Conservation (phyloP, 2,113 vertebrate species). For the Felis catus region DNA sequence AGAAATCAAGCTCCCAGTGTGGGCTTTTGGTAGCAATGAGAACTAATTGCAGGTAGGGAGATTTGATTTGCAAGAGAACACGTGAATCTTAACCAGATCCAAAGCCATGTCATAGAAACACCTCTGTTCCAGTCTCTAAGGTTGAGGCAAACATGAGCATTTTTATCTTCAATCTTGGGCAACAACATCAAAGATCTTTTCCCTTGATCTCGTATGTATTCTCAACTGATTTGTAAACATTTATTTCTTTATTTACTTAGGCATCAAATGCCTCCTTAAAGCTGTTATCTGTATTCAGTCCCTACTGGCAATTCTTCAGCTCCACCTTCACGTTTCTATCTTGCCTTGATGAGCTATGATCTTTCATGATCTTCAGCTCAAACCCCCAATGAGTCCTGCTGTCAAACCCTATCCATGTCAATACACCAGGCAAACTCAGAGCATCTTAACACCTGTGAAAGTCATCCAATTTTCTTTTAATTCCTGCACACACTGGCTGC, state of each 20-base stretch:
- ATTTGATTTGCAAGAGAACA: background rate
- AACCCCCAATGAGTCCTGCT: background rate
- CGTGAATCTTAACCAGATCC: background rate
- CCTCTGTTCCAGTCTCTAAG: background rate
- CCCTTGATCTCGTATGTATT: background rate
- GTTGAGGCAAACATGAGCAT: background rate
- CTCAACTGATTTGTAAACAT: background rate
- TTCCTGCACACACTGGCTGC: background rate
- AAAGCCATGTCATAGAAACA: background rate
- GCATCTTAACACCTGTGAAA: conserved; percentile 19
- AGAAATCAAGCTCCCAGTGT: background rate
- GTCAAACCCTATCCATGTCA: conserved; percentile 3
- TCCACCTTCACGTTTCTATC: background rate
- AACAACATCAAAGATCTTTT: background rate
- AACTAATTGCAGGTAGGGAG: background rate
- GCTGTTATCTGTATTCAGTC: background rate
- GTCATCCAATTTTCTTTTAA: conserved; percentile 16
- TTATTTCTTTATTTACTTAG: background rate
- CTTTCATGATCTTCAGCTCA: conserved; percentile 38
- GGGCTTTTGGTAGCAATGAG: background rate
- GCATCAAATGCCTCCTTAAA: background rate
- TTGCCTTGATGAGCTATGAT: conserved; percentile 45
- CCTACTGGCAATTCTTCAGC: background rate
- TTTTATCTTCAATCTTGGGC: background rate
- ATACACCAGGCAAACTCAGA: background rate